Evolutionary conservation across 2,797 vertebrate genomes (phyloP).

Genomic region (Chaetodon trifasciatus): DNA sequence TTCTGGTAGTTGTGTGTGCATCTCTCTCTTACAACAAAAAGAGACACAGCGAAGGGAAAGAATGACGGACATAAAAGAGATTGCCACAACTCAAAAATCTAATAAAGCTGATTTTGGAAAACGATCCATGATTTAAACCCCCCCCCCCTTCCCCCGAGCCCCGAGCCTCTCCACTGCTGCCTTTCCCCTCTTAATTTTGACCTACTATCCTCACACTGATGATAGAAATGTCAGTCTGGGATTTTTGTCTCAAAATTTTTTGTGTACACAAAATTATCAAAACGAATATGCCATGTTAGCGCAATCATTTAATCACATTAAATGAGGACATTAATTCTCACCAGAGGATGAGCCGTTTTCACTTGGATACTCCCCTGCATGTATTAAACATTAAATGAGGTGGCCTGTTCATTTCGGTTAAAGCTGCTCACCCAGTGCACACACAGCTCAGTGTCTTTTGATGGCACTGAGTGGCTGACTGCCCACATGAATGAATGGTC

Average conservation of each 20-base stretch:
- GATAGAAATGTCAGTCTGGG: neutral
- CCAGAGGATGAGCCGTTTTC: conserved; percentile 12
- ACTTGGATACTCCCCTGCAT: conserved; percentile 27
- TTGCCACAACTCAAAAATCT: neutral
- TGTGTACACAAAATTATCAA: neutral
- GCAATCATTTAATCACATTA: conserved; percentile 18
- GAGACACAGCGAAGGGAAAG: neutral
- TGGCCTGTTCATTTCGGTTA: conserved; percentile 40
- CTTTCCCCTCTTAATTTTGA: conserved; percentile 2
- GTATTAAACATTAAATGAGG: conserved; percentile 39
- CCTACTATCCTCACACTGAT: neutral
- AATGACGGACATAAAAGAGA: neutral
- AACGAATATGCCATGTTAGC: conserved; percentile 5
- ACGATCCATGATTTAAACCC: neutral
- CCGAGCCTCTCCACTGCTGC: neutral
- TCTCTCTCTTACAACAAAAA: neutral
- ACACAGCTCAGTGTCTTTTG: conserved; percentile 50
- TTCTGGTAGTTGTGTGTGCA: neutral
- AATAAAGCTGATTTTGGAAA: neutral
- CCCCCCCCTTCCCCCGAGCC: neutral
- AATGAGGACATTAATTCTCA: conserved; percentile 16
- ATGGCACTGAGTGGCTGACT: conserved; percentile 34
- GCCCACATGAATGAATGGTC: conserved; percentile 40
- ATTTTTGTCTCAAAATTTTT: conserved; percentile 7
- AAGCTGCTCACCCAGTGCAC: conserved; percentile 42